Conservation (phyloP, 1,140 invertebrate genomes). For the Drosophila bifasciata region DNA sequence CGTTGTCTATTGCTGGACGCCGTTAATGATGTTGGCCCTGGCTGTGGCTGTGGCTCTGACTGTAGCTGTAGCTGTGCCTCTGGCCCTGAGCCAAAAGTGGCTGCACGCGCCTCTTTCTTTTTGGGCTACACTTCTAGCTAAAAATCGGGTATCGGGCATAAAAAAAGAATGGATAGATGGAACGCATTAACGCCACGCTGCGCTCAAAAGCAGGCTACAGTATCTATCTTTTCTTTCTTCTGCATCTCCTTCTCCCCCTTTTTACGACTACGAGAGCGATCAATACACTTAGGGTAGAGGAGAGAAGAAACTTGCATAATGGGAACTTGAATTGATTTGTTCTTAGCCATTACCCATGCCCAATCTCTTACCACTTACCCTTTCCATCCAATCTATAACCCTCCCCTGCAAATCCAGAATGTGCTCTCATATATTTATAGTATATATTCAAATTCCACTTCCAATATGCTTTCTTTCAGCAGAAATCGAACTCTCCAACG, state of each 20-base stretch:
- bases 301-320: background rate
- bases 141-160: background rate
- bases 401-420: too few species aligned
- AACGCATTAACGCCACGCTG: slow-evolving; percentile 66
- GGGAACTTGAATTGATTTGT: background rate
- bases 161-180: background rate
- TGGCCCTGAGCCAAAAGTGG: slow-evolving; percentile 43
- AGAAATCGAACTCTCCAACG: slow-evolving; percentile 80
- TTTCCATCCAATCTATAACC: background rate
- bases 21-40: slow-evolving; percentile 62
- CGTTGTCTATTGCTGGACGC: slow-evolving; percentile 58
- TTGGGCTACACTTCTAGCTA: background rate
- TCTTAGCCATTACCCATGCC: background rate
- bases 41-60: slow-evolving; percentile 8
- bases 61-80: background rate
- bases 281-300: slow-evolving; percentile 9
- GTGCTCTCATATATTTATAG: too few species aligned
- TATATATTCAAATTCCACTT: too few species aligned
- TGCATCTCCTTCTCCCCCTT: too few species aligned
- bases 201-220: slow-evolving; percentile 47
- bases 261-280: background rate
- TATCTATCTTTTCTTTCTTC: slow-evolving; percentile 12
- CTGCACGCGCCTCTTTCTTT: slow-evolving; percentile 57
- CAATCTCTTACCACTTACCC: background rate
- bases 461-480: background rate